phyloP scores from a whole-genome alignment of 2,113 vertebrate species.

The Calidris pugnax region DNA sequence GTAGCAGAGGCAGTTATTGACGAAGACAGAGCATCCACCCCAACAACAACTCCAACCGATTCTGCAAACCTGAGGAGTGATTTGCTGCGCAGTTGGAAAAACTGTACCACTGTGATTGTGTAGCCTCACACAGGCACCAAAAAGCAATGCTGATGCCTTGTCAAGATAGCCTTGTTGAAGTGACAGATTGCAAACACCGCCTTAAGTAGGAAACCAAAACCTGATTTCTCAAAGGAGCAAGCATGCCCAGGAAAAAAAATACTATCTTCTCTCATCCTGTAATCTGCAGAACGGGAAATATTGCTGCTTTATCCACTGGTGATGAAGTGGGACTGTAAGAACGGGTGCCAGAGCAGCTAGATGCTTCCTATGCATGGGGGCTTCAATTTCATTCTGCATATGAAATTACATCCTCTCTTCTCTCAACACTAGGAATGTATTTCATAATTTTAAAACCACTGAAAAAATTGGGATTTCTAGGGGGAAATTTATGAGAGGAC shows the following conservation, averaged over 20 bases:
- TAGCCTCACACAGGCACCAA: not conserved
- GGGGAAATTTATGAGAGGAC: not conserved
- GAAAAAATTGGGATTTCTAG: not conserved
- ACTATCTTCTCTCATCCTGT: not conserved
- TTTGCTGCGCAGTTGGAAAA: not conserved
- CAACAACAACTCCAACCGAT: not conserved
- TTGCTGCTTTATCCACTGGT: not conserved
- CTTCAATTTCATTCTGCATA: not conserved
- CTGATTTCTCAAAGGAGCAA: constrained; percentile 47
- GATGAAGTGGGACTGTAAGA: not conserved
- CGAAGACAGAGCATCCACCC: not conserved
- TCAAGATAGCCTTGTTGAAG: not conserved
- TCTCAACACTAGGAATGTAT: not conserved
- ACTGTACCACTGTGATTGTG: not conserved
- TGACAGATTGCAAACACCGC: not conserved
- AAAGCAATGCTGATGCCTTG: not conserved
- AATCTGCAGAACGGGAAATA: not conserved
- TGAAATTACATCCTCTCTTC: not conserved
- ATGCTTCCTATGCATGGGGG: not conserved
- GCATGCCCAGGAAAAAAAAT: not conserved
- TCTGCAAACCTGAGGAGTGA: not conserved
- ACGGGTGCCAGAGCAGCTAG: not conserved
- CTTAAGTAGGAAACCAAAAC: not conserved
- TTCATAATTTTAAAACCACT: not conserved
- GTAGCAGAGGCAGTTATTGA: not conserved